phyloP scores from a whole-genome alignment of 2,797 vertebrate species.

The Sebastiscus albofasciatus region DNA sequence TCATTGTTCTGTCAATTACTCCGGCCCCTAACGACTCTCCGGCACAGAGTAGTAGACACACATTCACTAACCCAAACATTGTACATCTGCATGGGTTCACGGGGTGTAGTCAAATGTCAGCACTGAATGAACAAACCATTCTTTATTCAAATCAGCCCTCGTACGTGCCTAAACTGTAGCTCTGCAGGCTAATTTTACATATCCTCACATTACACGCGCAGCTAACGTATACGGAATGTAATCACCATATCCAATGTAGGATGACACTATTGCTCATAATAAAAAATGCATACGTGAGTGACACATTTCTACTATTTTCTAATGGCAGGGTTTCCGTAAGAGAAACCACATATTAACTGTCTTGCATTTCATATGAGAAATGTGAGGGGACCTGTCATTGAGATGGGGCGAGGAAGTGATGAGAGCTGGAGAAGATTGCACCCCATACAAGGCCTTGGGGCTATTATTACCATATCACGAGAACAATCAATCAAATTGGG shows the following conservation, averaged over 20 bases:
- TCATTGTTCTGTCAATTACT: slow-evolving; percentile 76
- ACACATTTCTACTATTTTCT: slow-evolving; percentile 29
- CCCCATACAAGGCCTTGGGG: slow-evolving; percentile 32
- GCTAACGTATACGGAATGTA: slow-evolving; percentile 9
- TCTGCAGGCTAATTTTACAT: slow-evolving; percentile 18
- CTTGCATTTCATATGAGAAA: slow-evolving; percentile 43
- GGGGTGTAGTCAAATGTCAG: slow-evolving; percentile 42
- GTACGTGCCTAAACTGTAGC: background rate
- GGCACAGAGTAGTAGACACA: slow-evolving; percentile 43
- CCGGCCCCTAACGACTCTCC: slow-evolving; percentile 54
- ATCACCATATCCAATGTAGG: slow-evolving; percentile 6
- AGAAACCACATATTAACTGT: slow-evolving; percentile 37
- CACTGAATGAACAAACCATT: slow-evolving; percentile 27
- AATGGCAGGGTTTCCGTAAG: slow-evolving; percentile 49
- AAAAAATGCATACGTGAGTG: slow-evolving; percentile 23
- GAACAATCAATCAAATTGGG: slow-evolving; percentile 68
- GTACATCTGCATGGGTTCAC: slow-evolving; percentile 38
- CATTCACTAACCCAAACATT: slow-evolving; percentile 58
- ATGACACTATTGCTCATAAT: slow-evolving; percentile 31
- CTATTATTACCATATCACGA: slow-evolving; percentile 71
- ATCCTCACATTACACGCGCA: slow-evolving; percentile 15
- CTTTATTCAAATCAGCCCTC: slow-evolving; percentile 35
- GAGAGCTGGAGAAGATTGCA: slow-evolving; percentile 46
- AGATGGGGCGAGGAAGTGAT: slow-evolving; percentile 46
- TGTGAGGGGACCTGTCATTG: slow-evolving; percentile 40